A percentile compares a stretch with the other conserved stretches of the same genome.
Evolutionary conservation across 2,797 vertebrate species (phyloP).

Genomic region (Lemur catta): DNA sequence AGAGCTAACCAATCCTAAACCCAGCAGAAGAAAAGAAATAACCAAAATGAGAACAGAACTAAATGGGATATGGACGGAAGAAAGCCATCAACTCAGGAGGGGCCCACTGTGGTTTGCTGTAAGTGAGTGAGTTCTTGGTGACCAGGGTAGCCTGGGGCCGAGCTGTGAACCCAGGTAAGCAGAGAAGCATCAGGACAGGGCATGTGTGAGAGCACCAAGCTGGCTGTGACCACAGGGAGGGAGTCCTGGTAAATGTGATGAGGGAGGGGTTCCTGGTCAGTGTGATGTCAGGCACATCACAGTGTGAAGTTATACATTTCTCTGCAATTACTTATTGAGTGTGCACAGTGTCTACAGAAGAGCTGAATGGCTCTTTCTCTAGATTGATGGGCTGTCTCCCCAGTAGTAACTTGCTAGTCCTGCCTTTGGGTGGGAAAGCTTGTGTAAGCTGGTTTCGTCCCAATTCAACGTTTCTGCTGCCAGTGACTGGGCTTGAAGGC

Average conservation of each 20-base stretch:
- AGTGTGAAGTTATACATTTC: neutral
- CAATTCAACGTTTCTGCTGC: neutral
- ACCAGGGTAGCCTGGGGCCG: neutral
- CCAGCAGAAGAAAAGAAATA: no score
- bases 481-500: neutral
- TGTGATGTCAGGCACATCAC: neutral
- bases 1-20: no score
- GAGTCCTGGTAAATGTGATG: no score
- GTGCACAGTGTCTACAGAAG: neutral
- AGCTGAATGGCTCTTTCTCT: neutral
- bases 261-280: neutral
- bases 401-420: neutral
- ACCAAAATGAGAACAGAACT: no score
- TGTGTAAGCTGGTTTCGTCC: neutral
- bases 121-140: neutral
- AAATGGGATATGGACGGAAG: no score
- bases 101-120: fast-evolving
- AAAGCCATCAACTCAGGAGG: neutral
- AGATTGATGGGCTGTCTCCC: neutral
- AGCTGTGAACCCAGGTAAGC: no score
- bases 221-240: neutral
- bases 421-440: neutral
- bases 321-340: no score
- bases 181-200: neutral
- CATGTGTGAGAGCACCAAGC: neutral